Evolutionary conservation across 2,888 invertebrate species (phyloP), one percentile per base, ranked within the genome.

Genomic region (Spicauda simplicius): DNA sequence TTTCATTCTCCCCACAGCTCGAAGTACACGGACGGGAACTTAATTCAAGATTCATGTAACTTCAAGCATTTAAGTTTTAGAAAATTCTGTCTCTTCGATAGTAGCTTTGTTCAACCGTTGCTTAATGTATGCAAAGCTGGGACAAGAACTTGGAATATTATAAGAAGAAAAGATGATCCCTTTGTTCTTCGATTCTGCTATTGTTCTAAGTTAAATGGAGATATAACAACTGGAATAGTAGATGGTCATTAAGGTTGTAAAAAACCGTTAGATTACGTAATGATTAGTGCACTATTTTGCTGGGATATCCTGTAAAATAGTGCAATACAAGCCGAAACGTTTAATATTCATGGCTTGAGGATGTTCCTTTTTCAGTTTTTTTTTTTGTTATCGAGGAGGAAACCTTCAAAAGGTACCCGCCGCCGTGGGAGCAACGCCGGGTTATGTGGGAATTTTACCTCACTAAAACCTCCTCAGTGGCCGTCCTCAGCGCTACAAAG

Each of bases 61-160:
- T 50, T 59, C 16, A 30, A 59, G 14, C 16, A 50, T 59, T 59
- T 58, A 58, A 58, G 45, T 58, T 59, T 25, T 48, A 59, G 48
- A 30, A 59, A 59, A 59, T 59, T 50, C 59, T 58, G 45, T 48
- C 45, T 50, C 48, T 59, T 30, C 59, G 59, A 59, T 59, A 59
- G 25, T 50, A 25, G 30, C 59, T 48, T 58, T 58, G 58, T 58
- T 58, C 45, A 25, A 25, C 25, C 30, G 25, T 16, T 59, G 45
- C 12, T 45, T 55, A 45, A 63, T 63, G 55, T 55, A 55, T 55
- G 45, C 25, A 52, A 63, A 62, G 37, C 54, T 45, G 6, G 37
- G 62, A 45, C 41, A 54, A 55, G 45, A 30, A 25, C 16, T 55
- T 25, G 45, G 30, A 54, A 54, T 63, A 61, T 55, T 45, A 63